Conservation (phyloP, 2,113 vertebrate species). For the Anhinga rufa region DNA sequence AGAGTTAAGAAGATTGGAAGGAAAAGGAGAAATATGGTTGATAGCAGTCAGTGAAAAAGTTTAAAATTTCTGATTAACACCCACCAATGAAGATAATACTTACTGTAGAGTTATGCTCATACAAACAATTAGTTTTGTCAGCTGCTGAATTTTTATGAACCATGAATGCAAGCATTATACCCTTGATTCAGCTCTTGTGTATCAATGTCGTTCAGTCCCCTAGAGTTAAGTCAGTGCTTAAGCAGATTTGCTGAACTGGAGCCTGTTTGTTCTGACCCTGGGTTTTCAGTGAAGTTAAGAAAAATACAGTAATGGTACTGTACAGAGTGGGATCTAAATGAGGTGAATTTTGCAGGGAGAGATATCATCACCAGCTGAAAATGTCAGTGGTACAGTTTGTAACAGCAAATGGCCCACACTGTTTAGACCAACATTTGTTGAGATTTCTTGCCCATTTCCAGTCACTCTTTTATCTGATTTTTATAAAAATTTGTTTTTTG, state of each 20-base stretch:
- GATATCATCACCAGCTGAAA: not conserved
- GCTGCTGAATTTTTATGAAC: not conserved
- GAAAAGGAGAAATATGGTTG: not conserved
- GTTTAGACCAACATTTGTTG: not conserved
- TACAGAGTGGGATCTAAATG: not conserved
- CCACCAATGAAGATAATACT: not conserved
- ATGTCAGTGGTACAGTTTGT: not conserved
- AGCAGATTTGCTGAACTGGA: not conserved
- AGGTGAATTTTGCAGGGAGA: not conserved
- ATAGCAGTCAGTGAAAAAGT: not conserved
- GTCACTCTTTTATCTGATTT: not conserved
- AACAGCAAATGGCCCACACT: not conserved
- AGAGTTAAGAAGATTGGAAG: not conserved
- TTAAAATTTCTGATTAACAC: not conserved
- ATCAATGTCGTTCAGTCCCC: not conserved
- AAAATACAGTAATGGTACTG: not conserved
- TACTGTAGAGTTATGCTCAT: not conserved
- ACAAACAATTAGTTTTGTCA: not conserved
- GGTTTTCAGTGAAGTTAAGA: not conserved
- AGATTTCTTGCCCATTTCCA: not conserved
- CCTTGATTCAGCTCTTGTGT: not conserved
- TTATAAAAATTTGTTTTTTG: not conserved
- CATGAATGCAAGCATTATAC: not conserved
- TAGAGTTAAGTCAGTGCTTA: not conserved
- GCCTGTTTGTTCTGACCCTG: not conserved